These are phyloP conservation scores for Cosmorhoe ocellata DNA, from an alignment of 2,888 invertebrate species.

Conservation along the genomic window DNA sequence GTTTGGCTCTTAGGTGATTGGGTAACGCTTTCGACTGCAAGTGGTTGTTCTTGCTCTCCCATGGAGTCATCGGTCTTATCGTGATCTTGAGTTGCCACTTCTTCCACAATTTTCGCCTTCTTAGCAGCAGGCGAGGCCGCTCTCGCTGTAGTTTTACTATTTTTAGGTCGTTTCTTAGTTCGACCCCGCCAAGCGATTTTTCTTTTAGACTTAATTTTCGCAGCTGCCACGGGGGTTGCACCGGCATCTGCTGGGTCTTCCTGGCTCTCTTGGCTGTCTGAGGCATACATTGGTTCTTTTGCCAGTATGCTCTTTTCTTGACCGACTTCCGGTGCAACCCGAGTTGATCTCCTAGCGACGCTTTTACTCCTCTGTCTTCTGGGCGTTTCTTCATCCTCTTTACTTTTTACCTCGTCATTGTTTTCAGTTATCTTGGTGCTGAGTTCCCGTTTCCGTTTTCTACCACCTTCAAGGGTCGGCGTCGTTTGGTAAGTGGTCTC, in stretches of 20 bases:
- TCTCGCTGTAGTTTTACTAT: constrained; percentile 42
- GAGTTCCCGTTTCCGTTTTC: constrained; percentile 68
- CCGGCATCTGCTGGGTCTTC: constrained; percentile 49
- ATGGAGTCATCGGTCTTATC: constrained; percentile 58
- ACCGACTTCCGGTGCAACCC: constrained; percentile 50
- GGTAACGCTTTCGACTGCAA: constrained; percentile 28
- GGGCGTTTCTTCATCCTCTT: constrained; percentile 60
- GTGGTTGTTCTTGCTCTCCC: constrained; percentile 45
- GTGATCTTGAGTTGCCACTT: constrained; percentile 46
- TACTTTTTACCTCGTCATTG: constrained; percentile 53
- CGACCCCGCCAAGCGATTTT: constrained; percentile 79
- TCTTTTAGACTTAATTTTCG: constrained; percentile 63
- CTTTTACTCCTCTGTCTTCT: constrained; percentile 68
- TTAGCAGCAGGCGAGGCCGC: constrained; percentile 57
- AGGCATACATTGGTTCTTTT: constrained; percentile 57
- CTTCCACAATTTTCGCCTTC: constrained; percentile 57
- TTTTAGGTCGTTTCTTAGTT: constrained; percentile 65
- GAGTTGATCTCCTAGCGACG: constrained; percentile 60
- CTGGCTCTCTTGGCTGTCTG: constrained; percentile 76
- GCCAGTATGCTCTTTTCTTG: constrained; percentile 46
- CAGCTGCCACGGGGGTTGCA: constrained; percentile 44
- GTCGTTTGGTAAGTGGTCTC: constrained; percentile 84
- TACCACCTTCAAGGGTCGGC: constrained; percentile 56
- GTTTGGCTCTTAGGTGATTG: constrained; percentile 42
- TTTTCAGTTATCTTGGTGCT: constrained; percentile 62